phyloP scores from a whole-genome alignment of 2,888 invertebrate genomes.

The Calephelis perditalis region DNA sequence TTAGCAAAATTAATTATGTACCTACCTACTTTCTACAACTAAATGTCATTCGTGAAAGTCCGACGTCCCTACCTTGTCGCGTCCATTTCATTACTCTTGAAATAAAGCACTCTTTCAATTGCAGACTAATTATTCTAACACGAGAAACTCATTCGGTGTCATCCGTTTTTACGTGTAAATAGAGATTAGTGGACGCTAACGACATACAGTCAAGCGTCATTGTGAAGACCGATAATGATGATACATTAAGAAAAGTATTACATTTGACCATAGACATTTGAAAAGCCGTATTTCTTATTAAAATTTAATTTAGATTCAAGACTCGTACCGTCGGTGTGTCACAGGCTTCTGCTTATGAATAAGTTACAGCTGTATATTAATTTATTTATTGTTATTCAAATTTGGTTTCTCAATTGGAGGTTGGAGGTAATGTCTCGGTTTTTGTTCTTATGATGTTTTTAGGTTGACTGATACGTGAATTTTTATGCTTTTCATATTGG shows the following conservation, averaged over 20 bases:
- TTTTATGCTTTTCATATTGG: slow-evolving; percentile 25
- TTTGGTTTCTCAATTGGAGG: slow-evolving; percentile 75
- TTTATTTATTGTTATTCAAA: slow-evolving; percentile 79
- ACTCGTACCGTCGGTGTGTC: slow-evolving; percentile 61
- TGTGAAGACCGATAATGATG: slow-evolving; percentile 69
- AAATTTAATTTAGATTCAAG: slow-evolving; percentile 72
- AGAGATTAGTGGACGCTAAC: slow-evolving; percentile 73
- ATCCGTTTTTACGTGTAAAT: slow-evolving; percentile 71
- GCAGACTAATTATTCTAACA: slow-evolving; percentile 77
- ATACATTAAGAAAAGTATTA: slow-evolving; percentile 71
- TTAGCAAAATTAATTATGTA: too few relatives aligned
- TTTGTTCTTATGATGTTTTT: slow-evolving; percentile 54
- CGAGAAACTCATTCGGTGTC: slow-evolving; percentile 72
- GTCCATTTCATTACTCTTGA: slow-evolving; percentile 67
- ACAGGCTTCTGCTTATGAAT: slow-evolving; percentile 67
- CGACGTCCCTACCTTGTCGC: slow-evolving; percentile 70
- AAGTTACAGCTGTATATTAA: slow-evolving; percentile 72
- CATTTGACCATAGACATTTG: slow-evolving; percentile 61
- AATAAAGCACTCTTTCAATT: slow-evolving; percentile 77
- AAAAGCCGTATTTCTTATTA: slow-evolving; percentile 69
- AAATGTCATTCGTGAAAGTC: slow-evolving; percentile 64
- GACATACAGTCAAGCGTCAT: slow-evolving; percentile 62
- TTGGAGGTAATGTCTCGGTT: slow-evolving; percentile 66
- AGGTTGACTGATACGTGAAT: slow-evolving; percentile 48
- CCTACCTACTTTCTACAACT: too few relatives aligned